Evolutionary conservation across 2,797 vertebrate genomes (phyloP), one percentile per base, ranked within the genome.

Genomic region (Clarias pachynema): DNA sequence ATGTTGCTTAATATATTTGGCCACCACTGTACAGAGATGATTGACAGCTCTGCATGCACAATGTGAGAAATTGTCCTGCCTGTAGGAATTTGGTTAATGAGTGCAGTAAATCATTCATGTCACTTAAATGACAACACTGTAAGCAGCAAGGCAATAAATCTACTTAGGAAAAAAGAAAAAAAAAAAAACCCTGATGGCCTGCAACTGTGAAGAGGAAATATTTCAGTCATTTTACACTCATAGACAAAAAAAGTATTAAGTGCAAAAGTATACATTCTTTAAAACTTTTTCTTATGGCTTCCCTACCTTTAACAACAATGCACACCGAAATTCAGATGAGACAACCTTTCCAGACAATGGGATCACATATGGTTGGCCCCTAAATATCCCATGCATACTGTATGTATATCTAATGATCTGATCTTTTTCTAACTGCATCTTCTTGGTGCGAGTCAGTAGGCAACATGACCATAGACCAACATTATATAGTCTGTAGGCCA

Each of bases 21-120:
- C 44, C 44, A 49, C 44, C 44, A 49, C n/a, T 59, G 75, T 14
- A 37, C 24, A n/a, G 37, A 31, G 22, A 37, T 78, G 29, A 78
- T 15, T 60, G 57, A 60, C 75, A 60, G 56, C 75, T n/a, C 75
- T 37, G 57, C 24, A 8, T 59, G 10, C 57, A 78, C 37, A 60
- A 40, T 60, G 75, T 60, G 22, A 60, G 20, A 37, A 78, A 37
- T 31, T 60, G 16, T 78, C 49, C 57, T 37, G 72, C 20, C 57
- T 60, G 12, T 34, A 78, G 57, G 31, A 57, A 60, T 60, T 78
- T 78, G 56, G 57, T 24, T 78, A 78, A 78, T 78, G 75, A 60
- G 75, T 29, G 75, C 57, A 37, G 75, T 60, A 60, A 78, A 78
- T 78, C 29, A 78, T 60, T 78, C 20, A 6, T 78, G 75, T 78